These are phyloP conservation scores for Ruditapes philippinarum DNA, from an alignment of 1,140 invertebrate genomes.

Conservation along the genomic window DNA sequence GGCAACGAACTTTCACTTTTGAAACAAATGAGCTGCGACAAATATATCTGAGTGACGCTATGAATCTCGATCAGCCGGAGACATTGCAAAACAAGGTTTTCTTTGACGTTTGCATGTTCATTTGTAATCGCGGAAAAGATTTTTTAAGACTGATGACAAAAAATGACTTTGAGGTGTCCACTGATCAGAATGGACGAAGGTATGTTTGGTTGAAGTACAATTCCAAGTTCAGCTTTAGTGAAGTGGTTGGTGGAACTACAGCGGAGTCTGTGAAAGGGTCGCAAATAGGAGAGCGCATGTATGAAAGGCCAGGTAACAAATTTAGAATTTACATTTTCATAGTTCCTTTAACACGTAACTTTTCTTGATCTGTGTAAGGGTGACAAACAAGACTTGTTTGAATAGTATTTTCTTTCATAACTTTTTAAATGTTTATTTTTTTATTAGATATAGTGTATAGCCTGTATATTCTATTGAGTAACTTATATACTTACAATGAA, in stretches of 20 bases:
- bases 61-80: conserved; percentile 80
- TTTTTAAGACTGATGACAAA: conserved; percentile 82
- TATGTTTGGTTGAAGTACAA: conserved; percentile 82
- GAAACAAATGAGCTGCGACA: conserved; percentile 81
- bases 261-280: conserved; percentile 65
- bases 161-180: conserved; percentile 80
- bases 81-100: conserved; percentile 83
- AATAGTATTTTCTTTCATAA: too few relatives aligned
- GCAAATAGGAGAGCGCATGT: conserved; percentile 82
- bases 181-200: conserved; percentile 77
- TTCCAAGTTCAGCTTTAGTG: conserved; percentile 78
- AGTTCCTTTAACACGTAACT: too few relatives aligned
- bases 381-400: too few relatives aligned
- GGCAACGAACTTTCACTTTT: conserved; percentile 68
- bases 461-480: too few relatives aligned
- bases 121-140: conserved; percentile 83
- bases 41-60: conserved; percentile 80
- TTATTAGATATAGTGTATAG: too few relatives aligned
- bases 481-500: too few relatives aligned
- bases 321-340: too few relatives aligned
- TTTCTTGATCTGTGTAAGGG: too few relatives aligned
- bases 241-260: conserved; percentile 74
- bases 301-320: conserved; percentile 80
- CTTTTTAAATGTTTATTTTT: too few relatives aligned
- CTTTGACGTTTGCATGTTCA: conserved; percentile 82